phyloP scores from a whole-genome alignment of 2,888 invertebrate genomes.

The Chironomus tentans region DNA sequence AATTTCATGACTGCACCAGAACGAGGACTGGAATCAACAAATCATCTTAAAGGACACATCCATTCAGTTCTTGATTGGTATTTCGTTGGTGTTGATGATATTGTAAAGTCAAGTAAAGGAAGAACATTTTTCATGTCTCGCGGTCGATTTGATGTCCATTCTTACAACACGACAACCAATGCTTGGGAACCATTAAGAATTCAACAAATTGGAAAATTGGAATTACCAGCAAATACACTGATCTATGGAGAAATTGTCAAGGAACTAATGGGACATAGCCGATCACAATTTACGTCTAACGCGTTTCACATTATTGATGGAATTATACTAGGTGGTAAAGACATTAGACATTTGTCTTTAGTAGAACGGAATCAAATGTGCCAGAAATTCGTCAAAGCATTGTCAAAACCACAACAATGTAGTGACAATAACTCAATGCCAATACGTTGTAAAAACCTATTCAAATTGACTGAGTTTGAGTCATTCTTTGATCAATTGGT shows the following conservation, averaged over 20 bases:
- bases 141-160: constrained; percentile 43
- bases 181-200: constrained; percentile 44
- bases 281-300: constrained; percentile 39
- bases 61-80: constrained; percentile 55
- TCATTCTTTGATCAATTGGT: constrained; percentile 37
- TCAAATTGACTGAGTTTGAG: constrained; percentile 34
- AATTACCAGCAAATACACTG: constrained; percentile 60
- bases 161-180: constrained; percentile 47
- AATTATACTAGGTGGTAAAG: constrained; percentile 57
- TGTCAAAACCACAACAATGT: constrained; percentile 36
- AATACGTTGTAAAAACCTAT: constrained; percentile 37
- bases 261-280: constrained; percentile 54
- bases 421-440: constrained; percentile 32
- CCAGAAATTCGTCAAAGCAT: constrained; percentile 37
- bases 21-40: constrained; percentile 30
- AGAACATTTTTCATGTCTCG: constrained; percentile 39
- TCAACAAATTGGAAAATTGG: constrained; percentile 42
- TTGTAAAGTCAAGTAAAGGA: constrained; percentile 36
- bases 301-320: constrained; percentile 73
- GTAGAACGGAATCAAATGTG: constrained; percentile 44
- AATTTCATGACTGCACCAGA: constrained; percentile 34
- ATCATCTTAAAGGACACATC: constrained; percentile 31
- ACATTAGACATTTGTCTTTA: constrained; percentile 51
- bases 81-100: constrained; percentile 45
- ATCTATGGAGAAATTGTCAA: constrained; percentile 64